Evolutionary conservation across 2,888 invertebrate genomes (phyloP), one percentile per base, ranked within the genome.

Genomic region (Colostygia pectinataria): DNA sequence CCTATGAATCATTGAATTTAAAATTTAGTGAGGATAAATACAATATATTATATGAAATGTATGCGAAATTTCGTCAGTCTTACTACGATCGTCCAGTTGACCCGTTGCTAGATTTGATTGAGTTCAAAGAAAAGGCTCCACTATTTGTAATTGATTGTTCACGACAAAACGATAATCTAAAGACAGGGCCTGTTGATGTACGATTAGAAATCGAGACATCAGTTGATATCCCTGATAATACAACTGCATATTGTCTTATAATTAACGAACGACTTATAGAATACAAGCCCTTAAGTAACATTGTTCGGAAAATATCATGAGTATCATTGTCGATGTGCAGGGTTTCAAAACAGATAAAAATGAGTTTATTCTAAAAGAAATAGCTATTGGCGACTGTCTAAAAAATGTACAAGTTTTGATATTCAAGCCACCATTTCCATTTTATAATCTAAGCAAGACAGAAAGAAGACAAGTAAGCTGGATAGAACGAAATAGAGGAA

Each of bases 101-200:
- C 9, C 65, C 63, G 0, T 47, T 61, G 52, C 24, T 36, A 14
- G 14, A 25, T 8, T 24, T 34, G 3, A 6, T 8, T 0, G 20
- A 48, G 7, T 61, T 66, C 45, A 59, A 59, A 48, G 33, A 57
- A 25, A 59, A 52, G 13, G 55, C 60, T 13, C 63, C 63, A 0
- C 37, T 67, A 1, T 60, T 64, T 47, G 49, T 67, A 6, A 53
- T 67, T 13, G 63, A 64, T 13, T 65, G 63, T 31, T 64, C 61
- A 27, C 43, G n/a, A n/a, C n/a, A n/a, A n/a, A n/a, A n/a, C n/a
- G n/a, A n/a, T n/a, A n/a, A n/a, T n/a, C n/a, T n/a, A 4, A 61
- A 63, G 49, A 52, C 60, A 6, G 65, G 66, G 1, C 57, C 66
- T n/a, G 42, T 42, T 5, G 57, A 66, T 33, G 61, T 65, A 0